Base-by-base conservation (phyloP, 2,888 invertebrate genomes). In the Drosophila anomalipes region DNA sequence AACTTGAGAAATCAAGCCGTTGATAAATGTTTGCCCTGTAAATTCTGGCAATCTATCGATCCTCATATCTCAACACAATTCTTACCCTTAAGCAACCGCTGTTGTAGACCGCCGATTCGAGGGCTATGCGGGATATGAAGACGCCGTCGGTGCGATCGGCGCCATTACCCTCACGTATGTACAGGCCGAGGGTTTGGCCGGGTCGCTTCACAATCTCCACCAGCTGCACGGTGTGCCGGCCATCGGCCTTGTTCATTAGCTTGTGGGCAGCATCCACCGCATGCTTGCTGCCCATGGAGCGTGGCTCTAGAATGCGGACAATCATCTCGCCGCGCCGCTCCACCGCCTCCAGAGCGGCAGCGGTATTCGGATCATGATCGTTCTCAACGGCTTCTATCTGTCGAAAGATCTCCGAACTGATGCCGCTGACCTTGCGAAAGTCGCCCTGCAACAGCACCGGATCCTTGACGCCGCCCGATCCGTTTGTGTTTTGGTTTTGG, bases 91-190 rank as follows among this genome's bases (percentile, higher is more conserved):
- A 95, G 93, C 99, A 98, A 65, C 99, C 99, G 92, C 98, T 98
- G 94, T 98, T 98, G 94, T 98, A 99, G 52, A 99, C 98, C 41
- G 99, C 98, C 57, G 98, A 98, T 94, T 99, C 99, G 90, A 98
- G 95, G 44, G 99, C 99, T 92, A 98, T 97, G 88, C 95, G 92
- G 12, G 99, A 99, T 94, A 99, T 99, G 94, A 99, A 99, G 74
- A 99, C 99, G 54, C 99, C 99, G 91, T 99, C 98, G 56, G 96
- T 96, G 74, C 98, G 95, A 91, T 98, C 98, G 64, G 97, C 96
- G n/a, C 99, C 99, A 92, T 99, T 99, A n/a, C 99, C 99, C 95
- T 99, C 99, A 49, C 99, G 95, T 91, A 99, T 99, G 94, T 99
- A 99, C 73, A 99, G 95, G 52, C 99, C 99, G 78, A 99, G 95